phyloP scores from a whole-genome alignment of 2,797 vertebrate species.

The Dendrocincla tyrannina region DNA sequence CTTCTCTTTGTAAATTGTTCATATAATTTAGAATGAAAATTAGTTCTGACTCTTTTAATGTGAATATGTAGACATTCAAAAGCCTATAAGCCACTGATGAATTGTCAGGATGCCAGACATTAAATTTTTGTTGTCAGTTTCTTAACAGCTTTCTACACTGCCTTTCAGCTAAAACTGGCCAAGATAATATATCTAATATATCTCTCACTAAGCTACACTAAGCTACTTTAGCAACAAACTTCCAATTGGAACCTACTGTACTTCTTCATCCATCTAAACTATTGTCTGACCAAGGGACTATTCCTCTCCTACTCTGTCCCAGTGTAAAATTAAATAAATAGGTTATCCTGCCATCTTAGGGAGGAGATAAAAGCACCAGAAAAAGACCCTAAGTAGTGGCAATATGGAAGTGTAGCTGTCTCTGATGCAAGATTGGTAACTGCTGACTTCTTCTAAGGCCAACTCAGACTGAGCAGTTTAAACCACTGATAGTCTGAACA shows the following conservation, averaged over 20 bases:
- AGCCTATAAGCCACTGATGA: not conserved
- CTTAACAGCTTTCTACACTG: not conserved
- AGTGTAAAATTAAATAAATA: not conserved
- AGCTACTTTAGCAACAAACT: not conserved
- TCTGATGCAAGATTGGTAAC: not conserved
- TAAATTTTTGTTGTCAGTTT: not conserved
- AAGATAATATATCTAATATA: not conserved
- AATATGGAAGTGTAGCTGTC: not conserved
- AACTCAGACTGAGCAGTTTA: not conserved
- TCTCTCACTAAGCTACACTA: not conserved
- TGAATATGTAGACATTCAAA: not conserved
- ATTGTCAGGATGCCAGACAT: not conserved
- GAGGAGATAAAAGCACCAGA: not conserved
- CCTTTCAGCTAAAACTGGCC: not conserved
- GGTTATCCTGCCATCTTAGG: not conserved
- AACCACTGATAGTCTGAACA: not conserved
- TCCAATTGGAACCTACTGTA: not conserved
- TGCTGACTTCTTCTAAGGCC: not conserved
- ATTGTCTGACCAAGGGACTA: not conserved
- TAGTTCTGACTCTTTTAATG: not conserved
- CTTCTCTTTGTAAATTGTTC: not conserved
- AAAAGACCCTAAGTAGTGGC: not conserved
- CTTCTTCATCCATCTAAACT: not conserved
- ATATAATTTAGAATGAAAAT: slow-evolving; percentile 14
- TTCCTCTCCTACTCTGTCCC: not conserved